Evolutionary conservation across 2,113 vertebrate genomes (phyloP).

Genomic region (Myrmecobius fasciatus): DNA sequence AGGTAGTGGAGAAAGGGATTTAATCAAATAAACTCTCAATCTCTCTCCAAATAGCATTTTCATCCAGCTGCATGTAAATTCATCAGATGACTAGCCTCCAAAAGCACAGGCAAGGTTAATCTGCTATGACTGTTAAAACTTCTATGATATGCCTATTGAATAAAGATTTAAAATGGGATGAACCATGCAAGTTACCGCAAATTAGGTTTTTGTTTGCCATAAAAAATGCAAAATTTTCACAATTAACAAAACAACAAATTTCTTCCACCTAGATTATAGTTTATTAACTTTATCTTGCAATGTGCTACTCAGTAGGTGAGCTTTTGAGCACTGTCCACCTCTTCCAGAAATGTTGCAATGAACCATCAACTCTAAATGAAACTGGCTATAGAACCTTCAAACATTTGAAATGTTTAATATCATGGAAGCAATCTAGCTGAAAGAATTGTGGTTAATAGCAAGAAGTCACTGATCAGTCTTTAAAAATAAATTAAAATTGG

Average conservation of each 20-base stretch:
- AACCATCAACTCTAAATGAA: neutral
- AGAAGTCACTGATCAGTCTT: constrained; percentile 43
- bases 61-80: constrained; percentile 94
- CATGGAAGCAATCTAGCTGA: accelerated
- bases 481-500: constrained; percentile 49
- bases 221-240: accelerated
- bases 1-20: constrained; percentile 90
- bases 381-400: neutral
- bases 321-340: neutral
- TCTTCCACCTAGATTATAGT: neutral
- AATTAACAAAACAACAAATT: constrained; percentile 21
- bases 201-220: constrained; percentile 59
- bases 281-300: neutral
- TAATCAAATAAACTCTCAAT: constrained; percentile 94
- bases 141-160: constrained; percentile 88
- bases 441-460: constrained; percentile 10
- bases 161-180: constrained; percentile 85
- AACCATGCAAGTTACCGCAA: constrained; percentile 83
- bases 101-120: constrained; percentile 92
- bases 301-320: neutral
- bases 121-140: constrained; percentile 98
- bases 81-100: constrained; percentile 88
- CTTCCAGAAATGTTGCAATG: neutral
- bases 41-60: constrained; percentile 93
- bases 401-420: neutral